These are phyloP conservation scores for Bombylius major DNA, from an alignment of 2,888 invertebrate species.

Conservation along the genomic window DNA sequence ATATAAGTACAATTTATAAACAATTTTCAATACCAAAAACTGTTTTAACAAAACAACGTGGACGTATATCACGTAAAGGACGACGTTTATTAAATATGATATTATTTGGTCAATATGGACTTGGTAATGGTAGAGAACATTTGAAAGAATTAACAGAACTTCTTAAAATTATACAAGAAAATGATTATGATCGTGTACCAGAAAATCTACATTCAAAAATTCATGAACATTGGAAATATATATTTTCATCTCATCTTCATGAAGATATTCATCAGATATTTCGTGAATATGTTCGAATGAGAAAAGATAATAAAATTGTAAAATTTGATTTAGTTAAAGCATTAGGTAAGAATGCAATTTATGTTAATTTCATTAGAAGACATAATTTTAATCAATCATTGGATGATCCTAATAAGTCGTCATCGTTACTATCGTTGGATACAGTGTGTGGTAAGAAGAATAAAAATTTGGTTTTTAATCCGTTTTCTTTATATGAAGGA, in stretches of 20 bases:
- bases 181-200: conserved; percentile 30
- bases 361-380: conserved; percentile 14
- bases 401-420: too few relatives aligned
- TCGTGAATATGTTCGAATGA: conserved; percentile 21
- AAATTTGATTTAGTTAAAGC: conserved; percentile 23
- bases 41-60: conserved; percentile 35
- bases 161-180: conserved; percentile 26
- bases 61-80: conserved; percentile 33
- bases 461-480: not conserved
- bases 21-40: conserved; percentile 17
- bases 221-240: conserved; percentile 39
- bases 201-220: conserved; percentile 39
- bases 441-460: not conserved
- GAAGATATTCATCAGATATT: conserved; percentile 27
- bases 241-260: conserved; percentile 39
- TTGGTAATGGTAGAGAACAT: conserved; percentile 40
- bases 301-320: conserved; percentile 23
- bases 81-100: conserved; percentile 44
- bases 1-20: conserved; percentile 38
- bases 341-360: conserved; percentile 19
- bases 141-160: conserved; percentile 36
- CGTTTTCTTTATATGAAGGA: not conserved
- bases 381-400: conserved; percentile 4
- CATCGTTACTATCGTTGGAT: too few relatives aligned
- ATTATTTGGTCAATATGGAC: conserved; percentile 46